Evolutionary conservation across 2,888 invertebrate species (phyloP).

Genomic region (Drosophila rubida): DNA sequence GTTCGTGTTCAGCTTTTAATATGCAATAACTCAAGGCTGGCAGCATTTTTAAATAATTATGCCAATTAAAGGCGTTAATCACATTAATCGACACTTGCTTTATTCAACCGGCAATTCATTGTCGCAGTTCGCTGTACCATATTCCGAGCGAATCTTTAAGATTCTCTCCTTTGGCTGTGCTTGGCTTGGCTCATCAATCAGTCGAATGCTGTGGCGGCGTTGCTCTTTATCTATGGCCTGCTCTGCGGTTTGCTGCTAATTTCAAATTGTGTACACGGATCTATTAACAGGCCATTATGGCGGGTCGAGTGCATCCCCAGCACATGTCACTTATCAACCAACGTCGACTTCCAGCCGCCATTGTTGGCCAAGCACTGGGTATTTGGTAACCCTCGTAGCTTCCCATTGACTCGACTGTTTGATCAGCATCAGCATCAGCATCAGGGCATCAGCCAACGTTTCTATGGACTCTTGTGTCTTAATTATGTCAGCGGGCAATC

Average conservation of each 20-base stretch:
- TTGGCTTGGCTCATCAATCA: slow-evolving; percentile 40
- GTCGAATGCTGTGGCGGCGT: slow-evolving; percentile 11
- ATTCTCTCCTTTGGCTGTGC: slow-evolving; percentile 4
- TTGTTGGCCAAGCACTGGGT: slow-evolving; percentile 49
- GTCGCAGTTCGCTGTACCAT: not conserved
- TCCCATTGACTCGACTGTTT: slow-evolving; percentile 30
- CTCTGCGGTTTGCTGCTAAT: slow-evolving; percentile 68
- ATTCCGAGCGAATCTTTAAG: not conserved
- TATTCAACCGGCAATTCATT: not conserved
- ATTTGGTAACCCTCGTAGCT: slow-evolving; percentile 42
- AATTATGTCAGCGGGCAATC: slow-evolving; percentile 80
- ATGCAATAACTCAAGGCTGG: slow-evolving; percentile 48
- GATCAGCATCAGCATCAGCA: slow-evolving; percentile 42
- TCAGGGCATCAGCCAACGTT: slow-evolving; percentile 22
- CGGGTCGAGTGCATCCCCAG: slow-evolving; percentile 61
- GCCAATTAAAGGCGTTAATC: slow-evolving; percentile 38
- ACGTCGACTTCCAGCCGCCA: slow-evolving; percentile 65
- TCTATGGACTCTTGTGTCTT: slow-evolving; percentile 61
- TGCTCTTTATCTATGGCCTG: slow-evolving; percentile 60
- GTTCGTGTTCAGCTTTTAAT: slow-evolving; percentile 45
- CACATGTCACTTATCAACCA: slow-evolving; percentile 76
- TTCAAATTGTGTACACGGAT: slow-evolving; percentile 51
- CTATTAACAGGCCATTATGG: slow-evolving; percentile 70
- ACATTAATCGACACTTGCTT: slow-evolving; percentile 7
- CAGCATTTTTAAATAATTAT: slow-evolving; percentile 58